These are phyloP conservation scores for Hypanus sabinus DNA, from an alignment of 2,113 vertebrate species.

Conservation along the genomic window DNA sequence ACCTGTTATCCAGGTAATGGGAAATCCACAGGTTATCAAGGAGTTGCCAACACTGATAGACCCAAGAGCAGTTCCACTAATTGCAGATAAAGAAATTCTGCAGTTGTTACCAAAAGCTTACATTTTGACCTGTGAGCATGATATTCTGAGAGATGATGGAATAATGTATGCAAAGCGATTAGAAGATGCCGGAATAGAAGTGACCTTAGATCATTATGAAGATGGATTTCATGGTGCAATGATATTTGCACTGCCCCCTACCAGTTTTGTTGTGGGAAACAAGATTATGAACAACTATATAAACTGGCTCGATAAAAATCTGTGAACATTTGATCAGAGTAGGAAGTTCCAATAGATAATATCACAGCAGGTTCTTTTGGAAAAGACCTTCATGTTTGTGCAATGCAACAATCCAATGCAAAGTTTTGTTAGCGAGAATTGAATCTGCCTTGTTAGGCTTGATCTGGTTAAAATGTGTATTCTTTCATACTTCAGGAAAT, in stretches of 20 bases:
- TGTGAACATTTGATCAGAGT: slow-evolving; percentile 51
- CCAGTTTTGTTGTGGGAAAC: slow-evolving; percentile 66
- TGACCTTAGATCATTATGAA: slow-evolving; percentile 78
- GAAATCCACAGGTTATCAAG: slow-evolving; percentile 56
- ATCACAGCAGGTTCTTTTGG: neutral
- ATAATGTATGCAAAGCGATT: slow-evolving; percentile 80
- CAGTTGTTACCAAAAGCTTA: slow-evolving; percentile 72
- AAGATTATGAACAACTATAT: slow-evolving; percentile 75
- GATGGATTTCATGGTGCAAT: slow-evolving; percentile 92
- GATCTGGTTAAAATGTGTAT: neutral
- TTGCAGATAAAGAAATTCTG: slow-evolving; percentile 66
- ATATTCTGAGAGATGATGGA: slow-evolving; percentile 85
- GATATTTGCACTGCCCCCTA: slow-evolving; percentile 75
- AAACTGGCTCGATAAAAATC: slow-evolving; percentile 78
- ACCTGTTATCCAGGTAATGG: slow-evolving; percentile 57
- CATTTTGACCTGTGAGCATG: slow-evolving; percentile 85
- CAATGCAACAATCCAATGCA: slow-evolving; percentile 40
- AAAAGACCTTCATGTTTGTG: slow-evolving; percentile 15
- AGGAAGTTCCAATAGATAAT: neutral
- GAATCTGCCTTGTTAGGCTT: neutral
- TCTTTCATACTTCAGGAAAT: neutral
- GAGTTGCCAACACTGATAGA: slow-evolving; percentile 72
- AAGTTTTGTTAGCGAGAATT: neutral
- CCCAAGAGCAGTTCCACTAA: slow-evolving; percentile 66
- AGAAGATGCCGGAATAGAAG: slow-evolving; percentile 68